These are phyloP conservation scores for Podargus strigoides DNA, from an alignment of 2,797 vertebrate species.

Conservation along the genomic window DNA sequence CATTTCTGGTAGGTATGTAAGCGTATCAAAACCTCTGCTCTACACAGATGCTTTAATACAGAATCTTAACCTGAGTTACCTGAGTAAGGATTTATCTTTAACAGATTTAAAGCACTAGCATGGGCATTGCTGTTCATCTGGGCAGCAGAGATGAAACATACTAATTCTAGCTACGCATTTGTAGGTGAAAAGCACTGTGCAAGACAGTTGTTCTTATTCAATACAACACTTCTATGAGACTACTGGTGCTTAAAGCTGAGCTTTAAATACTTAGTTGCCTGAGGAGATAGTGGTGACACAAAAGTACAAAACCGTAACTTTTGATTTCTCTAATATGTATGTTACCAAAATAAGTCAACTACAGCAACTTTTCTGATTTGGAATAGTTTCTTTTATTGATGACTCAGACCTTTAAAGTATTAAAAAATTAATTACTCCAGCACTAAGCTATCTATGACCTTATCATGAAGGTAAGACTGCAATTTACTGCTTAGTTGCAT, in stretches of 20 bases:
- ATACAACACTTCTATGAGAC: not conserved
- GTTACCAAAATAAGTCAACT: not conserved
- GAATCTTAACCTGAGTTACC: not conserved
- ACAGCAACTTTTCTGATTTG: not conserved
- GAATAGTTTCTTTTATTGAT: not conserved
- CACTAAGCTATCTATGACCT: not conserved
- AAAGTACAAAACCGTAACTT: not conserved
- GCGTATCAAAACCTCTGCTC: not conserved
- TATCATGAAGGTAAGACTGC: not conserved
- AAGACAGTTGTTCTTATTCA: not conserved
- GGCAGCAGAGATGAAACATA: not conserved
- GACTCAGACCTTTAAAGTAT: not conserved
- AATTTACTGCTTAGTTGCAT: not conserved
- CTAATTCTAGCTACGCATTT: not conserved
- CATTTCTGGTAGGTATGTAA: not conserved
- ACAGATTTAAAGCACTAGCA: not conserved
- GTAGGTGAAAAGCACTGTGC: not conserved
- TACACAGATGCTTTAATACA: not conserved
- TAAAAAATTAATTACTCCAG: not conserved
- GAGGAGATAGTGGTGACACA: not conserved
- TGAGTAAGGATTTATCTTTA: not conserved
- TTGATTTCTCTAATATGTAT: not conserved
- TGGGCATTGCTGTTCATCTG: not conserved
- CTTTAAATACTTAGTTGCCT: not conserved
- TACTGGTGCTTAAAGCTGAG: not conserved